Base-by-base conservation (phyloP, 53 echinoderm and acorn worm species). In the Astropecten irregularis region DNA sequence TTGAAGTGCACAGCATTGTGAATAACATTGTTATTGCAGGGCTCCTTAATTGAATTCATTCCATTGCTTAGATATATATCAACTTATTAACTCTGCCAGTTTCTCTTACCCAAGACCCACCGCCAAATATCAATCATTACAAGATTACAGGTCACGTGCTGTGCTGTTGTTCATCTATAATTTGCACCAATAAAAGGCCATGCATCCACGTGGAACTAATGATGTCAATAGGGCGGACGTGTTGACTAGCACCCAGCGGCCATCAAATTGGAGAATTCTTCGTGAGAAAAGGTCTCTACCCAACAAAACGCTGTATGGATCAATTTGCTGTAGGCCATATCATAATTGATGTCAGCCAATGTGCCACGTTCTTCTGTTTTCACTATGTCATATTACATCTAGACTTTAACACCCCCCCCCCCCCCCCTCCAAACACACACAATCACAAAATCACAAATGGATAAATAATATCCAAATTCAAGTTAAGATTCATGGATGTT, bases 21-120 rank as follows among this genome's bases (percentile, higher is more conserved):
- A 57, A 74, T 74, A 74, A 74, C 58, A 20, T 74, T 74, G 74
- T 74, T 74, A 74, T 74, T 74, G 74, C 74, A 74, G 74, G 56
- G 59, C 1, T 40, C 58, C 19, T 19, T 74, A 57, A 74, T 74
- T 74, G 74, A 74, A 74, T 74, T 74, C 74, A 74, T 74, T 57
- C 74, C 57, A 74, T 52, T 74, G 74, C 74, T 56, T 31, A 74
- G 74, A 74, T 74, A 74, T 34, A 74, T 74, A 57, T 74, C 57
- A 74, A 39, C 57, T 74, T 57, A 56, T 35, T 28, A 53, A 73
- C 73, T 73, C 74, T 34, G 57, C 23, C 73, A 54, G 53, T 73
- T 52, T 51, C 39, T 40, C 58, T 23, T 51, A 57, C 14, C 74
- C 33, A 57, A 57, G 74, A 57, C 74, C 40, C 39, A 57, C 56